Percentiles rank a stretch among this genome's conserved stretches.
Conservation (phyloP, 2,113 vertebrate genomes). For the Bubalus kerabau region DNA sequence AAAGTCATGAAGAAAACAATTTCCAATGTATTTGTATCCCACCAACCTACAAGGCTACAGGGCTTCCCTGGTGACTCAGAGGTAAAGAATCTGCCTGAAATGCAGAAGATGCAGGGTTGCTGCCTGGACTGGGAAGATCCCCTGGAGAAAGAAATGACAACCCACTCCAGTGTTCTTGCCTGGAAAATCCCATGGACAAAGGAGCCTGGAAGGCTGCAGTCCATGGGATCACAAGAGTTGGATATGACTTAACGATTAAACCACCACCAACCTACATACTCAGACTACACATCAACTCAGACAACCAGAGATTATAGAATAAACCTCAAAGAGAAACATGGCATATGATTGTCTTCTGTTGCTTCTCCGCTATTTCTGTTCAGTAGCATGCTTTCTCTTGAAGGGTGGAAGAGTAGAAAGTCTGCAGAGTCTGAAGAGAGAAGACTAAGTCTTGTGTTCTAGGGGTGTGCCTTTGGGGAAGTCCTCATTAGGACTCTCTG, state of each 20-base stretch:
- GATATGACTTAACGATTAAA: neutral
- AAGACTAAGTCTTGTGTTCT: neutral
- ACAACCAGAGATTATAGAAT: neutral
- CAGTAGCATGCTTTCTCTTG: no score
- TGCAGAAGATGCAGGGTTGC: neutral
- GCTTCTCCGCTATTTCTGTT: neutral
- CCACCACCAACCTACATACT: neutral
- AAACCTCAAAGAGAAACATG: neutral
- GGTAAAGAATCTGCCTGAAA: neutral
- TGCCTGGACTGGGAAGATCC: neutral
- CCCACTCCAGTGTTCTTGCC: neutral
- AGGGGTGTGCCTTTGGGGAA: neutral
- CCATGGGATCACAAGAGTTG: neutral
- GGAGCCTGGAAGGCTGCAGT: neutral
- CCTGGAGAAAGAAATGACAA: neutral
- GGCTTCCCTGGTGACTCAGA: neutral
- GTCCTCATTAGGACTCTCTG: neutral
- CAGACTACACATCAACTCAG: neutral
- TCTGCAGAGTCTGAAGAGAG: neutral
- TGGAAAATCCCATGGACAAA: neutral
- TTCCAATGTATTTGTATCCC: neutral
- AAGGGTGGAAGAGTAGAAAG: neutral
- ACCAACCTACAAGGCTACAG: neutral
- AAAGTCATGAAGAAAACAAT: neutral
- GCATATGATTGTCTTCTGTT: neutral